Base-by-base conservation (phyloP, 2,113 vertebrate species). In the Carettochelys insculpta region DNA sequence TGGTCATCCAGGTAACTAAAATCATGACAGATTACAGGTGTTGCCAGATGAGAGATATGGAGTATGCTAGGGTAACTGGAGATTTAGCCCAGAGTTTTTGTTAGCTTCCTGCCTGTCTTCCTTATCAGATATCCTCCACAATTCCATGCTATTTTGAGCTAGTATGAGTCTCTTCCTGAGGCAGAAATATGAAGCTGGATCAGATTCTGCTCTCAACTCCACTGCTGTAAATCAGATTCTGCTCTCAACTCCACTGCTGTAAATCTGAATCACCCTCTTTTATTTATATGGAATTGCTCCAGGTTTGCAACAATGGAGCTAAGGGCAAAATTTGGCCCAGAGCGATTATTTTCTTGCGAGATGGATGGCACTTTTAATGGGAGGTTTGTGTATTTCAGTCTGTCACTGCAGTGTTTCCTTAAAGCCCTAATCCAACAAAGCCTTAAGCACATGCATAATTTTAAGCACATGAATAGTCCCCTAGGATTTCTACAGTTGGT, bases 81-180 rank as follows among this genome's bases (percentile, higher is more conserved):
- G 85, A 87, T 52, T 45, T 83, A 83, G 82, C 85, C 82, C 56
- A 12, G 85, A 76, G 50, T 71, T 48, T 68, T n/a, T 52, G 71
- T 82, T 91, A n/a, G 58, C 84, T 90, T 80, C 73, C 82, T 83
- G 80, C 86, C 89, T 53, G 56, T 65, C 89, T 87, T 88, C 52
- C 73, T 83, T 77, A 80, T 56, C 47, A 71, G 43, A 20, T 58
- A 78, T 77, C 50, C 80, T 76, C 84, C 76, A 47, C 80, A 88
- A 83, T 77, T 82, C 82, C 86, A 77, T 89, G 80, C 88, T 86
- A 53, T 86, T 84, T 34, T 90, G 88, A 86, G n/a, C 85, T 88
- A 73, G 71, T 75, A 73, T 41, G 41, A 24, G 87, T 88, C 56
- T 31, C 25, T 82, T 77, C 52, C 61, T 77, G 19, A 3, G 76